A percentile compares a stretch with the other conserved stretches of the same genome.
These are phyloP conservation scores for Odontocerum albicorne DNA, from an alignment of 2,888 invertebrate genomes.

Conservation along the genomic window DNA sequence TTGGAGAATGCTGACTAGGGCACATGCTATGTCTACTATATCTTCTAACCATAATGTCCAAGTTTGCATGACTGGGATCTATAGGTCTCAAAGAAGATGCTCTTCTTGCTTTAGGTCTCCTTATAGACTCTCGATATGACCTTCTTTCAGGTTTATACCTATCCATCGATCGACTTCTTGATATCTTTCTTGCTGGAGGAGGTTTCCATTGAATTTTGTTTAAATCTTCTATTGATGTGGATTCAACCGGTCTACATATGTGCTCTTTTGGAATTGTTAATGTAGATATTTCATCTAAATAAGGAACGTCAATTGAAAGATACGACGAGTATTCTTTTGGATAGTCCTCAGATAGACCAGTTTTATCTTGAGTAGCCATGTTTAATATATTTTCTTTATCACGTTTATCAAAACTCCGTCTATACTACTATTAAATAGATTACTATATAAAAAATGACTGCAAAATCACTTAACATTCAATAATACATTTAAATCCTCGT, in stretches of 20 bases:
- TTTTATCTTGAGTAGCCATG: conserved; percentile 21
- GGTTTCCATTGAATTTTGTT: conserved; percentile 3
- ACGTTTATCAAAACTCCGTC: background rate
- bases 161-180: conserved; percentile 30
- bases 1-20: conserved; percentile 54
- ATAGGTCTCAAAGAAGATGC: conserved; percentile 38
- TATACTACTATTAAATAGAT: background rate
- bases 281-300: conserved; percentile 28
- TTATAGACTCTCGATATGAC: conserved; percentile 21
- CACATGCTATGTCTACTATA: conserved; percentile 17
- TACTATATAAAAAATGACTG: too few species aligned
- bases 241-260: background rate
- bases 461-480: too few species aligned
- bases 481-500: too few species aligned
- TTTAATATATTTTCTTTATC: conserved; percentile 1
- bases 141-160: conserved; percentile 24
- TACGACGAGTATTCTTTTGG: conserved; percentile 27
- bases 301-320: conserved; percentile 28
- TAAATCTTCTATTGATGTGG: conserved; percentile 28
- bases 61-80: conserved; percentile 38
- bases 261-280: conserved; percentile 18
- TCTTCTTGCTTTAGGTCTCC: conserved; percentile 17
- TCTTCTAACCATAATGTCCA: conserved; percentile 50
- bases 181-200: conserved; percentile 26
- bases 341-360: conserved; percentile 23